A percentile compares a stretch with the other conserved stretches of the same genome.
phyloP scores from a whole-genome alignment of 2,797 vertebrate genomes.

The Crocidura indochinensis region DNA sequence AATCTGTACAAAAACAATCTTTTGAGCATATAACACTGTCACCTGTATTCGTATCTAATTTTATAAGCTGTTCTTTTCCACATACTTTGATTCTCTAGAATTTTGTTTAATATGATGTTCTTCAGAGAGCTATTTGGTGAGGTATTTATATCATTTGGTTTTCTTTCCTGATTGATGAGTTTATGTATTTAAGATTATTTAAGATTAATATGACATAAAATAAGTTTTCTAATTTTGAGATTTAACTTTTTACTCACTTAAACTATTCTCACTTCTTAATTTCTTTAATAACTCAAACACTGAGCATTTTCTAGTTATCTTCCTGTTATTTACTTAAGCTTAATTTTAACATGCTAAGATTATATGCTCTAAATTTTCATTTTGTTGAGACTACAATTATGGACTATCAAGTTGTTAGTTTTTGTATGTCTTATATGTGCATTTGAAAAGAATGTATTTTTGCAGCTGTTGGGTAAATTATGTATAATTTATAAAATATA shows the following conservation, averaged over 20 bases:
- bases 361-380: slow-evolving; percentile 3
- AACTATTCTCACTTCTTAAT: slow-evolving; percentile 6
- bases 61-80: not conserved
- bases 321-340: slow-evolving; percentile 13
- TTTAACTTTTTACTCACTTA: not conserved
- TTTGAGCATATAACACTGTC: not conserved
- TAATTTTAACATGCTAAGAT: slow-evolving; percentile 23
- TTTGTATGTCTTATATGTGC: not conserved
- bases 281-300: not conserved
- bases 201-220: too few species aligned
- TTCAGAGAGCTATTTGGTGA: too few species aligned
- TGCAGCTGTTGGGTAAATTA: not conserved
- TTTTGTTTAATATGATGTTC: not conserved
- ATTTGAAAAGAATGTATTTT: slow-evolving; percentile 6
- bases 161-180: too few species aligned
- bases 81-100: not conserved
- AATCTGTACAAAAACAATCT: slow-evolving; percentile 3
- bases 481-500: not conserved
- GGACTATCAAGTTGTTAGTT: not conserved
- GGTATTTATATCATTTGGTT: too few species aligned
- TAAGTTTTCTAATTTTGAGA: not conserved
- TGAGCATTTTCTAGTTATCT: not conserved
- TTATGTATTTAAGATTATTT: too few species aligned
- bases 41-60: not conserved
- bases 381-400: slow-evolving; percentile 9